A percentile compares a stretch with the other conserved stretches of the same genome.
phyloP scores from a whole-genome alignment of 1,140 invertebrate genomes.

The Drosophila ficusphila region DNA sequence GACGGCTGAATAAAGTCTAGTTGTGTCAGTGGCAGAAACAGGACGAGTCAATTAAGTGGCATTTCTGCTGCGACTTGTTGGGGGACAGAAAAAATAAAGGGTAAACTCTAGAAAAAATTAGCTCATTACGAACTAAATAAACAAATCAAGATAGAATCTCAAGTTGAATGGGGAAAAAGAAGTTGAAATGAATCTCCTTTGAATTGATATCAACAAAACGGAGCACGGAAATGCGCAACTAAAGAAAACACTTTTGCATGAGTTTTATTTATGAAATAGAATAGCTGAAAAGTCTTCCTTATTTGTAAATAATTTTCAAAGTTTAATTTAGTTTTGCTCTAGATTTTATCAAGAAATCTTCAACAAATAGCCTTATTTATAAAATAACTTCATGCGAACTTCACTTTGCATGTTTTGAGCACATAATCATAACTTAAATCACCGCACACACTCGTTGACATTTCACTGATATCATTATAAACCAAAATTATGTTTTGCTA shows the following conservation, averaged over 20 bases:
- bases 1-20: conserved; percentile 20
- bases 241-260: neutral
- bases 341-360: neutral
- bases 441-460: conserved; percentile 16
- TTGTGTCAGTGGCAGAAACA: conserved; percentile 28
- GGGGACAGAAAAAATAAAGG: conserved; percentile 14
- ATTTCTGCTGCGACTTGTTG: conserved; percentile 30
- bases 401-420: conserved; percentile 11
- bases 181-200: neutral
- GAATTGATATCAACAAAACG: neutral
- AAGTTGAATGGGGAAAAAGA: conserved; percentile 2
- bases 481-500: conserved; percentile 35
- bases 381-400: neutral
- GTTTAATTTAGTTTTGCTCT: neutral
- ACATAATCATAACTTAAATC: conserved; percentile 36
- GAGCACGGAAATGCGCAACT: neutral
- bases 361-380: neutral
- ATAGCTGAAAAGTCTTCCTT: neutral
- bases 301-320: neutral
- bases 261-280: neutral
- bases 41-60: conserved; percentile 63
- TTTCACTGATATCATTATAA: conserved; percentile 37
- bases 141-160: conserved; percentile 26
- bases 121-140: conserved; percentile 9
- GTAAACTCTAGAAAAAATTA: conserved; percentile 16